phyloP scores from a whole-genome alignment of 2,888 invertebrate genomes.

The Cantharis rufa region DNA sequence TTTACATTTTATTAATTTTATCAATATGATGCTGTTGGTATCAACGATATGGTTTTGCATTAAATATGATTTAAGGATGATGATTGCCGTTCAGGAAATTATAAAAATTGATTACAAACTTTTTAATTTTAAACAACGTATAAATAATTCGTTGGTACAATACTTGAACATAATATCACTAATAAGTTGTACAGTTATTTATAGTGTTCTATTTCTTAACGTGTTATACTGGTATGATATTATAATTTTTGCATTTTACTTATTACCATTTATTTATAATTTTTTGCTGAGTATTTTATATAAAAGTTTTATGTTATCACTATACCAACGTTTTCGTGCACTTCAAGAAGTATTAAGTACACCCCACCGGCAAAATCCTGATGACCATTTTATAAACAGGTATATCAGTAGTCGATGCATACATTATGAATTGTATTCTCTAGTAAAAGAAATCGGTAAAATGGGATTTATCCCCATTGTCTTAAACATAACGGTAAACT shows the following conservation, averaged over 20 bases:
- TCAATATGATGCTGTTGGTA: neutral
- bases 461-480: neutral
- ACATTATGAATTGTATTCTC: neutral
- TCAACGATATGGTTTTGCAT: neutral
- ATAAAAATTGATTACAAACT: neutral
- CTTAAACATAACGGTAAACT: neutral
- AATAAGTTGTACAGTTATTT: neutral
- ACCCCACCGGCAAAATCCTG: neutral
- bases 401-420: neutral
- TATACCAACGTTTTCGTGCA: neutral
- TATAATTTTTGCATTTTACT: neutral
- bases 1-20: neutral
- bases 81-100: neutral
- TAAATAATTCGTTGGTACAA: neutral
- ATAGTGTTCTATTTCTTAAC: no score
- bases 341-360: neutral
- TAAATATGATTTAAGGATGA: neutral
- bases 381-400: neutral
- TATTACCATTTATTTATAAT: neutral
- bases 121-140: neutral
- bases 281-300: neutral
- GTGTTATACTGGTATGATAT: no score
- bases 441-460: neutral
- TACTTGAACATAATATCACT: neutral
- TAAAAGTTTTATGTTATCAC: neutral